Conservation (phyloP, 2,888 invertebrate genomes). For the Actias luna region DNA sequence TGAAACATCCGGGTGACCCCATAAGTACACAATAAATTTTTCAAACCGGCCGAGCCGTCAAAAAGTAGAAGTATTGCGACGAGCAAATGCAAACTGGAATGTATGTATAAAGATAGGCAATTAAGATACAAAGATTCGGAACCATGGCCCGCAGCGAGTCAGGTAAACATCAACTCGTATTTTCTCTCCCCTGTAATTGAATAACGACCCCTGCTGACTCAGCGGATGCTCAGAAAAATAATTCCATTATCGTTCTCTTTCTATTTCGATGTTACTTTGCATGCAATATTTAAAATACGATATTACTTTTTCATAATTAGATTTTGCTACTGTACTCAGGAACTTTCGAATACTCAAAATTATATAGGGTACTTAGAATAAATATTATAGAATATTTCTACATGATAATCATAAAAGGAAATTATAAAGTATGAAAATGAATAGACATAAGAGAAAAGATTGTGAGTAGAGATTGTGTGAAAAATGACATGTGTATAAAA, state of each 20-base stretch:
- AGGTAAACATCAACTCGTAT: conserved; percentile 63
- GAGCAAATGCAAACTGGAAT: no score
- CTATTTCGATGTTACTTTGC: conserved; percentile 42
- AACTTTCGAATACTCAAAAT: background rate
- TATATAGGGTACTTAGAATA: background rate
- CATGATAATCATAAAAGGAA: background rate
- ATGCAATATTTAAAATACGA: conserved; percentile 48
- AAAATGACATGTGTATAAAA: no score
- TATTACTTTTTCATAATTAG: conserved; percentile 26
- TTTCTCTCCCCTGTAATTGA: conserved; percentile 69
- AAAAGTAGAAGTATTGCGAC: no score
- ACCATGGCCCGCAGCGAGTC: conserved; percentile 57
- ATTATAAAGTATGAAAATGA: no score
- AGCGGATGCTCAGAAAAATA: conserved; percentile 66
- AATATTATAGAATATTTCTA: background rate
- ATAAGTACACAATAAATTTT: no score
- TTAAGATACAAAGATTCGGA: conserved; percentile 56
- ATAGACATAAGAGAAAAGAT: no score
- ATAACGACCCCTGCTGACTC: conserved; percentile 66
- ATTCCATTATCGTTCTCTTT: conserved; percentile 62
- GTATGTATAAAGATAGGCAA: no score
- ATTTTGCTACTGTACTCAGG: conserved; percentile 10
- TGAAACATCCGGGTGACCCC: no score
- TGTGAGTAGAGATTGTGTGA: no score
- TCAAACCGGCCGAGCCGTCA: no score